Percentiles rank a stretch among this genome's conserved stretches.
Evolutionary conservation across 2,888 invertebrate species (phyloP).

Genomic region (Eremobia ochroleuca): DNA sequence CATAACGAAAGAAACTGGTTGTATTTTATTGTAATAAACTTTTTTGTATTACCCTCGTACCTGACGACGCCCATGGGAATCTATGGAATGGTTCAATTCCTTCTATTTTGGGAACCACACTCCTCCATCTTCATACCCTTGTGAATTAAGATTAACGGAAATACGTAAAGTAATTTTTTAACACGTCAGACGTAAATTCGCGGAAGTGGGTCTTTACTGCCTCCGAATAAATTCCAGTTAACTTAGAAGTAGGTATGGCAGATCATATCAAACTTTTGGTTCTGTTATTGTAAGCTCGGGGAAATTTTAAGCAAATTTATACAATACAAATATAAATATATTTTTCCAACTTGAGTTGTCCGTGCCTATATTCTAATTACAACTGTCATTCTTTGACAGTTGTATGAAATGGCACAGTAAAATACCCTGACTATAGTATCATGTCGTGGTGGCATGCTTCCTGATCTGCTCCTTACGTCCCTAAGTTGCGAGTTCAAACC

Average conservation of each 20-base stretch:
- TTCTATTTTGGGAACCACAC: conserved; percentile 30
- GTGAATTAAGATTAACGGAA: conserved; percentile 45
- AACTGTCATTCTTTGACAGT: neutral
- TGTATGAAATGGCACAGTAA: neutral
- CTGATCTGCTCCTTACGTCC: neutral
- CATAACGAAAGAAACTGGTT: neutral
- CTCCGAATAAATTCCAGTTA: neutral
- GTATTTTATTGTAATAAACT: neutral
- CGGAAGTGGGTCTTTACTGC: neutral
- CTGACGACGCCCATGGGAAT: conserved; percentile 47
- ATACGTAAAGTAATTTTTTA: conserved; percentile 31
- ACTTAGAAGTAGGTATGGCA: neutral
- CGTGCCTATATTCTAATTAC: too few species aligned
- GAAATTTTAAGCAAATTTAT: neutral
- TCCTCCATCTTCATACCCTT: conserved; percentile 31
- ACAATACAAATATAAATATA: too few species aligned
- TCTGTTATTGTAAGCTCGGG: neutral
- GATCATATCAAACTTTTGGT: neutral
- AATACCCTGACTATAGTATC: neutral
- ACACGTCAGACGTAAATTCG: neutral
- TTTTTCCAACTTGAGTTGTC: neutral
- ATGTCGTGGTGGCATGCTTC: neutral
- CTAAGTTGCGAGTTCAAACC: too few species aligned
- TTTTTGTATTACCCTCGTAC: conserved; percentile 22
- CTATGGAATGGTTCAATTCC: conserved; percentile 32